Evolutionary conservation across 2,113 vertebrate genomes (phyloP), one percentile per base, ranked within the genome.

Genomic region (Leptobrachium ailaonicum): DNA sequence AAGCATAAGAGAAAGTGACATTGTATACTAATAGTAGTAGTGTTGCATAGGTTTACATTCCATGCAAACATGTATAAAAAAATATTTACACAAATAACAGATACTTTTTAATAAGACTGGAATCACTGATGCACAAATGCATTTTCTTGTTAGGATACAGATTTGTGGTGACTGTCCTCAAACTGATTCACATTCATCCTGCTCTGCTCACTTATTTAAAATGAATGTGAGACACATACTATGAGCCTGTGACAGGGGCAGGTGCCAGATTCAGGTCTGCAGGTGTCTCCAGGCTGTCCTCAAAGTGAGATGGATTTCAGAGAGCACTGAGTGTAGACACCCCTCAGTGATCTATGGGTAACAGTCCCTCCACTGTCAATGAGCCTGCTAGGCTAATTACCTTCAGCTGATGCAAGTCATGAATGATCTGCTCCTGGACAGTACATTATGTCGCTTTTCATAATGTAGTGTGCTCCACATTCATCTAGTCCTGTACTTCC

Each of bases 331-430:
- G n/a, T 32, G 54, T 64, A 6, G 42, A 13, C 62, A 13, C 42
- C 70, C 68, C 47, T 62, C 20, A 63, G n/a, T 71, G 68, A 78
- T 78, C 76, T 70, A 63, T 63, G 67, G 9, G 44, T 71, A 71
- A 40, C 64, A 70, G 44, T 41, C 42, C 32, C 43, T 41, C 41
- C 64, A 60, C 50, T 79, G 68, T 71, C 68, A 72, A 40, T 14
- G 14, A 53, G 56, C 9, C 44, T 47, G 20, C 67, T 20, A 71
- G 42, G 41, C 12, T 71, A 78, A 78, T 62, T 71, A 60, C 42
- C 58, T 56, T 8, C 41, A 14, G 53, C 6, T 45, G 54, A 71
- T 71, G 4, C 76, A 71, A 53, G 70, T 20, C 41, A 54, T 54
- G 50, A 71, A 64, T 32, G 62, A 71, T 70, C 41, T 44, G 32